Conservation (phyloP, 2,797 vertebrate species). For the Xenentodon cancila region DNA sequence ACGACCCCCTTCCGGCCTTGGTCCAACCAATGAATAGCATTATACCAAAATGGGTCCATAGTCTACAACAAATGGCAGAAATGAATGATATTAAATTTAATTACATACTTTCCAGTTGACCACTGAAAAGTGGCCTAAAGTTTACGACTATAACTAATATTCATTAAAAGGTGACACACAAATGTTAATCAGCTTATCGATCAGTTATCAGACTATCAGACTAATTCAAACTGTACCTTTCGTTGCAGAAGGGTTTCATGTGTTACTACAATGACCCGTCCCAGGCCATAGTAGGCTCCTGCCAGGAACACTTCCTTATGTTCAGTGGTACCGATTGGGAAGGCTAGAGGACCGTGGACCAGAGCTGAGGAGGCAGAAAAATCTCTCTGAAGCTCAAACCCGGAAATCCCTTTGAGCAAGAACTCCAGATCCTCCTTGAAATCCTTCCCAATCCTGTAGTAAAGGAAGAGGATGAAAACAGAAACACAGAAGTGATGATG, state of each 20-base stretch:
- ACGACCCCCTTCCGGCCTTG: conserved; percentile 73
- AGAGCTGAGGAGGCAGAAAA: conserved; percentile 75
- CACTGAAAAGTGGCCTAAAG: too few species aligned
- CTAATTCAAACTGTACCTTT: conserved; percentile 25
- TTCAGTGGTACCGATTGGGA: conserved; percentile 76
- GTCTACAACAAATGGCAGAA: conserved; percentile 25
- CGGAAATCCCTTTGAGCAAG: conserved; percentile 77
- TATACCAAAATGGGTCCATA: conserved; percentile 75
- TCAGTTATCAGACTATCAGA: too few species aligned
- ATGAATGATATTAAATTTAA: too few species aligned
- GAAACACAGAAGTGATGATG: conserved; percentile 21
- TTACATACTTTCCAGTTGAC: too few species aligned
- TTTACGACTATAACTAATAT: too few species aligned
- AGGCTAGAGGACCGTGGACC: conserved; percentile 84
- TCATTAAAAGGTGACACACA: too few species aligned
- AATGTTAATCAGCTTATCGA: too few species aligned
- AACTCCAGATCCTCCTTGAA: conserved; percentile 77
- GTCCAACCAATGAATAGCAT: conserved; percentile 83
- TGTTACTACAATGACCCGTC: conserved; percentile 78
- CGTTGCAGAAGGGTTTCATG: conserved; percentile 74
- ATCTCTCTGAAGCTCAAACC: conserved; percentile 72
- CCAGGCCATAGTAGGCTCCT: conserved; percentile 83
- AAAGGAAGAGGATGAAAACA: neutral
- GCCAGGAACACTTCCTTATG: conserved; percentile 76
- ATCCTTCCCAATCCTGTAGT: conserved; percentile 71